Base-by-base conservation (phyloP, 2,113 vertebrate genomes). In the Coracopsis vasa region DNA sequence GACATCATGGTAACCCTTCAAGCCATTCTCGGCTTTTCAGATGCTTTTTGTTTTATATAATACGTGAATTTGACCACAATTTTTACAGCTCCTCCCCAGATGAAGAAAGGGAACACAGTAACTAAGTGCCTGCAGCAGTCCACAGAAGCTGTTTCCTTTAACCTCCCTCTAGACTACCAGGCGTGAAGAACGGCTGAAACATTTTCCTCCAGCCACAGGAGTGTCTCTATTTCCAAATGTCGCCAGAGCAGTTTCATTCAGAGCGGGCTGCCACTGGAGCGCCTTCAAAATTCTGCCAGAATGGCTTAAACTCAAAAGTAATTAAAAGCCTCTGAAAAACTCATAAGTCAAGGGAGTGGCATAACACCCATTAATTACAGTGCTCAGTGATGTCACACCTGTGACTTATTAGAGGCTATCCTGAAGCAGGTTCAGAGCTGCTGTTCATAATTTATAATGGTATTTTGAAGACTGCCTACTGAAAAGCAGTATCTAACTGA, bases 241-340 rank as follows among this genome's bases (percentile, higher is more conserved):
- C 1, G 1, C 72, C 70, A 70, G 77, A 93, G 70, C 67, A 65
- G 85, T 67, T 94, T 84, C 85, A 61, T 92, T 92, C 84, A 42
- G 50, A 75, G 64, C 2, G 67, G 65, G n/a, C 62, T 82, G 61
- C 65, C 87, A 80, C 64, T 4, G 1, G 48, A 96, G 91, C 21
- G 61, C 77, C 91, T 90, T 96, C 84, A 95, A 94, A 96, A 91
- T 65, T 82, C 92, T 72, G 94, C 90, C 88, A 78, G 85, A 94
- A 93, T 54, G 60, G 56, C 86, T 89, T 48, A 81, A 96, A 93
- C 60, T 90, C 86, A 85, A 83, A 95, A 96, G 96, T 83, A 92
- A 94, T 83, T 74, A 86, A 88, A 97, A 75, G 35, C 72, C 54
- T 86, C 87, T 92, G 88, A 90, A 95, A 97, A 94, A 72, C 80